Base-by-base conservation (phyloP, 2,113 vertebrate species). In the Lamprologus speciosus region DNA sequence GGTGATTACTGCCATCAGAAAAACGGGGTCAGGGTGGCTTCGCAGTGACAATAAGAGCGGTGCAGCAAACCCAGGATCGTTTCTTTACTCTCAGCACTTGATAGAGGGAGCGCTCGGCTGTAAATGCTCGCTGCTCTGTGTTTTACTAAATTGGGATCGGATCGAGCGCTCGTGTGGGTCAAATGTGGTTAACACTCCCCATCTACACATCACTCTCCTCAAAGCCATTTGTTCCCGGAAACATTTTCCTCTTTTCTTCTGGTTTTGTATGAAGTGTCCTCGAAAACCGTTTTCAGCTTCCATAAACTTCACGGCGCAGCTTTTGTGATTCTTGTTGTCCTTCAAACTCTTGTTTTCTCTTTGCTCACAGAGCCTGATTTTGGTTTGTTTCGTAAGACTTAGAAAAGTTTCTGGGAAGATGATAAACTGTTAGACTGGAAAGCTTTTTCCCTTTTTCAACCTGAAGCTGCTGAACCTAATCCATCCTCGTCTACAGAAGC, bases 61-160 rank as follows among this genome's bases (percentile, higher is more conserved):
- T 28, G 23, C 70, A 28, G 70, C 4, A 75, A 28, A 40, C 9
- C 51, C 51, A 17, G 19, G 28, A 28, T 37, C 19, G 21, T 21
- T 23, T 68, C 47, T 82, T 57, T 21, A 3, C 57, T 17, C 70
- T 55, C 58, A 50, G 8, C 75, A 31, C 5, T 16, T 51, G 79
- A 57, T 17, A 2, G 26, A 35, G 14, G 57, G 9, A 51, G 42
- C 68, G 14, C 78, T 82, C 4, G 8, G 16, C 42, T 47, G 45
- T 31, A 50, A 31, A 42, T 2, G 31, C 6, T 79, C 2, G 6
- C 45, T 9, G 28, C 87, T 83, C 81, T 35, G 45, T 35, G 82
- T 84, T 91, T 89, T 14, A 81, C 47, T 81, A 84, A 89, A 91
- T 84, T 89, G 85, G 81, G 40, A 87, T 87, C 31, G 16, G 73